phyloP scores from a whole-genome alignment of 2,888 invertebrate species.

The Eupithecia dodoneata region DNA sequence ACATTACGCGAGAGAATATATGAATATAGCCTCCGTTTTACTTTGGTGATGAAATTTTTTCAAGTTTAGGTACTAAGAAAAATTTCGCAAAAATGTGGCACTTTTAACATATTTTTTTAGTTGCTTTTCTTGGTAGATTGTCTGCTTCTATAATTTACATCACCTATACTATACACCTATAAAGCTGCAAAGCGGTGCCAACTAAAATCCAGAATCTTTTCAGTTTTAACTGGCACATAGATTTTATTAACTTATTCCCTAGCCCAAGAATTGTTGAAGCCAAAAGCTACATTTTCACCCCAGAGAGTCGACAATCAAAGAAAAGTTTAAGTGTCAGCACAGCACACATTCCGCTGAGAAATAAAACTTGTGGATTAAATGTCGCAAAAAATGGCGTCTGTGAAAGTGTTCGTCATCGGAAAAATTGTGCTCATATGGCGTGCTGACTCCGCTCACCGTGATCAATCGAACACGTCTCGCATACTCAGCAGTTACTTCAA shows the following conservation, averaged over 20 bases:
- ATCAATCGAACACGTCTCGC: slow-evolving; percentile 52
- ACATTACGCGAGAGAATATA: slow-evolving; percentile 47
- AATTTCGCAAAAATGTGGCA: background rate
- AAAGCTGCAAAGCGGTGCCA: background rate
- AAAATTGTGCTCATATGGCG: slow-evolving; percentile 54
- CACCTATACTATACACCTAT: no score
- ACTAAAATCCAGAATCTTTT: background rate
- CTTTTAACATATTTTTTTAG: background rate
- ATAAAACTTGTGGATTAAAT: slow-evolving; percentile 16
- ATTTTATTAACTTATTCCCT: background rate
- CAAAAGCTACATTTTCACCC: background rate
- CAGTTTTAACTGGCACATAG: background rate
- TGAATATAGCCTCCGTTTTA: slow-evolving; percentile 44
- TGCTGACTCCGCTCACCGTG: slow-evolving; percentile 46
- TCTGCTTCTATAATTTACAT: no score
- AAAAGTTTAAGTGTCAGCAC: background rate
- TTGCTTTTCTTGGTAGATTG: background rate
- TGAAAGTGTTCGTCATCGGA: slow-evolving; percentile 69
- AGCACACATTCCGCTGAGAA: slow-evolving; percentile 8
- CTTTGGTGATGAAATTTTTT: slow-evolving; percentile 26
- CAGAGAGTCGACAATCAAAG: background rate
- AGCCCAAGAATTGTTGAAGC: background rate
- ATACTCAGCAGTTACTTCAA: slow-evolving; percentile 35
- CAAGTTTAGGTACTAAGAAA: background rate
- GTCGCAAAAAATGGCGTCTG: slow-evolving; percentile 27